Conservation (phyloP, 1,140 invertebrate species). For the Parapsyche elsis region DNA sequence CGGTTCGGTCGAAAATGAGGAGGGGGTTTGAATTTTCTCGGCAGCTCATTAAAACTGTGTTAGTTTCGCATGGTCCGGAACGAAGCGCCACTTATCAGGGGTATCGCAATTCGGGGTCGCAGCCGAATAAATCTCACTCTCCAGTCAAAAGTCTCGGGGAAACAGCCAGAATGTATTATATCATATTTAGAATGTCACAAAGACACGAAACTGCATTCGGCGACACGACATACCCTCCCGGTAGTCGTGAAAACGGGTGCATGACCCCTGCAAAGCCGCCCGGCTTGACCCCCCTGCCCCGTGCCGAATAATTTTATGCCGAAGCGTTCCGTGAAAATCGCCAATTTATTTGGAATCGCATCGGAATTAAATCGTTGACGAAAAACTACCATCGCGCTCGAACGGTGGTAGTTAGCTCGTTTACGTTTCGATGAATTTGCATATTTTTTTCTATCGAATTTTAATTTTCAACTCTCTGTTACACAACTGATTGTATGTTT, state of each 20-base stretch:
- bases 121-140: not conserved
- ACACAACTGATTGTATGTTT: no score
- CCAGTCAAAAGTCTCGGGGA: not conserved
- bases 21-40: not conserved
- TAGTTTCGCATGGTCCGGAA: not conserved
- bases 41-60: constrained; percentile 5
- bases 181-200: constrained; percentile 18
- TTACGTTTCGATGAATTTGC: not conserved
- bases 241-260: not conserved
- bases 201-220: not conserved
- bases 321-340: not conserved
- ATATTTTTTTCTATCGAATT: not conserved
- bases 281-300: no score
- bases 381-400: not conserved
- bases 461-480: not conserved
- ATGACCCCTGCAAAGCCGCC: no score
- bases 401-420: not conserved
- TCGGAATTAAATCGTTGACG: not conserved
- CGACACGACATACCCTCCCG: not conserved
- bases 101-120: not conserved
- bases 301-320: no score
- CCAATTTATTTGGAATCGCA: not conserved
- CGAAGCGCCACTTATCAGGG: constrained; percentile 3
- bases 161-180: not conserved
- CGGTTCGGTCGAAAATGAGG: not conserved